Conservation (phyloP, 2,797 vertebrate genomes). For the Pantherophis alleghaniensis region DNA sequence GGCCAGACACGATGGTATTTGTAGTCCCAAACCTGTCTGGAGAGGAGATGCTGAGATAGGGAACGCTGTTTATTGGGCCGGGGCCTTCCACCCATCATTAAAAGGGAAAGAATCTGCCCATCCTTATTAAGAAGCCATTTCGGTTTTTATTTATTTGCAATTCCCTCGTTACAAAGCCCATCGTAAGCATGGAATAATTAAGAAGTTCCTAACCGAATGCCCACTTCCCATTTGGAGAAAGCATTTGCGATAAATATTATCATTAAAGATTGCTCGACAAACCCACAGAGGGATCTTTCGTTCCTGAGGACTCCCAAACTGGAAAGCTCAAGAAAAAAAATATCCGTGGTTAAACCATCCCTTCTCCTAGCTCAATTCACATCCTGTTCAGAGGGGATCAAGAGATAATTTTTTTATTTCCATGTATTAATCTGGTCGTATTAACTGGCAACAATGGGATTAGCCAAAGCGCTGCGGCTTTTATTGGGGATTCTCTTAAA, state of each 20-base stretch:
- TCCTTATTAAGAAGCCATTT: background rate
- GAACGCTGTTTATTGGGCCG: background rate
- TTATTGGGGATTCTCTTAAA: conserved; percentile 43
- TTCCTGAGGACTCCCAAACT: conserved; percentile 36
- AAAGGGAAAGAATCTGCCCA: background rate
- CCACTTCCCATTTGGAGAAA: conserved; percentile 46
- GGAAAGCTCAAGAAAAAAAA: conserved; percentile 54
- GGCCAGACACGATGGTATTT: background rate
- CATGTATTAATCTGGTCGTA: conserved; percentile 32
- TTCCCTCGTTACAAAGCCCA: background rate
- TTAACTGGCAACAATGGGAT: conserved; percentile 29
- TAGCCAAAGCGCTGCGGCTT: conserved; percentile 25
- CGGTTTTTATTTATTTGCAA: background rate
- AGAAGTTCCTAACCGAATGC: background rate
- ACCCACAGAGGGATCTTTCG: conserved; percentile 37
- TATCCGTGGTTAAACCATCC: conserved; percentile 32
- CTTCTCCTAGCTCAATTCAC: conserved; percentile 24
- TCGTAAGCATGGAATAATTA: background rate
- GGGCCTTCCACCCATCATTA: background rate
- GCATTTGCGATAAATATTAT: conserved; percentile 62
- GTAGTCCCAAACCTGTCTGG: background rate
- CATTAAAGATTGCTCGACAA: conserved; percentile 57
- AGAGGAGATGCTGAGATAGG: background rate
- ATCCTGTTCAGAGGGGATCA: conserved; percentile 36
- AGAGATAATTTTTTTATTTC: conserved; percentile 51